These are phyloP conservation scores for Aelia acuminata DNA, from an alignment of 2,888 invertebrate genomes.

Conservation along the genomic window DNA sequence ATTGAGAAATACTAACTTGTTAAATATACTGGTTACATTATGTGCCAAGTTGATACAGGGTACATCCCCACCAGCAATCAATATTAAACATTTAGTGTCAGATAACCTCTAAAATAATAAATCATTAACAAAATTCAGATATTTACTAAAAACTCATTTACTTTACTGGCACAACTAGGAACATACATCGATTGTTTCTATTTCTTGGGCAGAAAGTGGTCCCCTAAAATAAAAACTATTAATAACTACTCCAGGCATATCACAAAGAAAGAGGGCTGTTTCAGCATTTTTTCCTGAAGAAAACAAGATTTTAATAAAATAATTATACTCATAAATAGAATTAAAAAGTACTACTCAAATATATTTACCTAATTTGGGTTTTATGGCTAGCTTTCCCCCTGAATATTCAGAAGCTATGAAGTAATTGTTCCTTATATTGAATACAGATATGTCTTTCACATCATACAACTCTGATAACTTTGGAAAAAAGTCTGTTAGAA, in stretches of 20 bases:
- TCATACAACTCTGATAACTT: conserved; percentile 35
- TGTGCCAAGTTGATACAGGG: conserved; percentile 41
- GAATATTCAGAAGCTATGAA: conserved; percentile 52
- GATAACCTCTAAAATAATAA: conserved; percentile 23
- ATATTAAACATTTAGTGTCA: conserved; percentile 52
- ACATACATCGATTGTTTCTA: conserved; percentile 12
- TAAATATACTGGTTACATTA: conserved; percentile 22
- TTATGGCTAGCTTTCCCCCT: conserved; percentile 5
- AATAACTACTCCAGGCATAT: conserved; percentile 56
- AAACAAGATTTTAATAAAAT: not conserved
- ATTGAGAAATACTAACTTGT: conserved; percentile 7
- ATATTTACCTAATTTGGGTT: conserved; percentile 35
- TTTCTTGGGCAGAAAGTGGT: conserved; percentile 3
- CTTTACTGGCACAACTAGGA: not conserved
- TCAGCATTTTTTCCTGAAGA: conserved; percentile 52
- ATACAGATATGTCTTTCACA: conserved; percentile 34
- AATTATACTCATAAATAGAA: not conserved
- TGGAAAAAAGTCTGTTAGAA: conserved; percentile 30
- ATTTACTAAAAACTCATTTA: not conserved
- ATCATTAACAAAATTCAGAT: not conserved
- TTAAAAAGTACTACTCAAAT: not conserved
- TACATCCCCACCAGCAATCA: conserved; percentile 50
- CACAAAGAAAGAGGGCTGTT: conserved; percentile 44
- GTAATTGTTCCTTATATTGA: conserved; percentile 50
- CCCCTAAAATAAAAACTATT: conserved; percentile 52